A percentile compares a stretch with the other conserved stretches of the same genome.
Conservation (phyloP, 2,797 vertebrate genomes). For the Anguilla obscura region DNA sequence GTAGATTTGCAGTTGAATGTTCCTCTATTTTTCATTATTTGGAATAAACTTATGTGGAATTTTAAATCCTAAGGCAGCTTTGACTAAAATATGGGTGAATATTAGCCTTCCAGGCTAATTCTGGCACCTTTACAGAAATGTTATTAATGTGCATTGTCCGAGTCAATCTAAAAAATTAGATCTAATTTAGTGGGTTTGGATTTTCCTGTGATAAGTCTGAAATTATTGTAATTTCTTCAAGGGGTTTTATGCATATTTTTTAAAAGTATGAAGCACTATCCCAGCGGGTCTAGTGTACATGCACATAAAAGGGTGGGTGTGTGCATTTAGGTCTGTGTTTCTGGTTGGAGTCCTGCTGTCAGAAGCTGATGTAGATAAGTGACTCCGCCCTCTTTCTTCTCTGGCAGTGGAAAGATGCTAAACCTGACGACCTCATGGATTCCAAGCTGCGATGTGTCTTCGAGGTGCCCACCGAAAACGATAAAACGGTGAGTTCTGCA, state of each 20-base stretch:
- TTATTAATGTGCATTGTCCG: too few relatives aligned
- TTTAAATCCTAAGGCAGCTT: too few relatives aligned
- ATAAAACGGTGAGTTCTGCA: constrained; percentile 90
- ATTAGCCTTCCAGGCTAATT: too few relatives aligned
- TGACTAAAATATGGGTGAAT: too few relatives aligned
- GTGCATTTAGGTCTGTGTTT: constrained; percentile 16
- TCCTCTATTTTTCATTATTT: background rate
- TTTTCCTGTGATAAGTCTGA: background rate
- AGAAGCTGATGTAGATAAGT: constrained; percentile 58
- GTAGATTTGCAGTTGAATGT: background rate
- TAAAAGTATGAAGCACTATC: background rate
- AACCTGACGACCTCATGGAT: constrained; percentile 98
- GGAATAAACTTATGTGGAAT: background rate
- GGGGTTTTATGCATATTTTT: background rate
- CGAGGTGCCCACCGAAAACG: constrained; percentile 94
- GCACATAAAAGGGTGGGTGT: background rate
- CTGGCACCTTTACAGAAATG: too few relatives aligned
- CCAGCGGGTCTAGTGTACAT: background rate
- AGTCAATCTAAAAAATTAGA: background rate
- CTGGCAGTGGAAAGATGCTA: constrained; percentile 96
- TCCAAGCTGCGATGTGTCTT: constrained; percentile 99
- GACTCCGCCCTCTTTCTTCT: constrained; percentile 58
- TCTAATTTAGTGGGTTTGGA: background rate
- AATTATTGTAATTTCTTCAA: background rate
- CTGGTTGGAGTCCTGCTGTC: constrained; percentile 54